A percentile compares a stretch with the other conserved stretches of the same genome.
These are phyloP conservation scores for Campoplex nolae DNA, from an alignment of 2,888 invertebrate genomes.

Conservation along the genomic window DNA sequence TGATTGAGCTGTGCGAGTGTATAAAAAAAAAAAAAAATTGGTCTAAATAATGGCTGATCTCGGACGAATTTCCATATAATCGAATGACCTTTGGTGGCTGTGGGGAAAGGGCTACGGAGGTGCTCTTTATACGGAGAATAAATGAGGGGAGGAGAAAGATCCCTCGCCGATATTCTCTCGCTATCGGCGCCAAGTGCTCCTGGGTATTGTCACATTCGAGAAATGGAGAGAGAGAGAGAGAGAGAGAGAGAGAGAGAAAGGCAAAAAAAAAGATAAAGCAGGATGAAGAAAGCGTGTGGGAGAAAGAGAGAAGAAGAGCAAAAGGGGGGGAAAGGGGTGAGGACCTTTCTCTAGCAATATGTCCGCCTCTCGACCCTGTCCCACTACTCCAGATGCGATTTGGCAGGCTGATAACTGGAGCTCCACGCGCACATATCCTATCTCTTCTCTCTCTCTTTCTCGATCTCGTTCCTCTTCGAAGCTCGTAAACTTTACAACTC, in stretches of 20 bases:
- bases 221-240: background rate
- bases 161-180: slow-evolving; percentile 51
- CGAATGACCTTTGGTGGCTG: slow-evolving; percentile 38
- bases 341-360: slow-evolving; percentile 54
- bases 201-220: slow-evolving; percentile 50
- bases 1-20: background rate
- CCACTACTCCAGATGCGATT: slow-evolving; percentile 71
- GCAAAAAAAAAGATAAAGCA: slow-evolving; percentile 33
- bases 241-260: background rate
- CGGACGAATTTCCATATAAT: slow-evolving; percentile 63
- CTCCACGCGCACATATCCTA: slow-evolving; percentile 34
- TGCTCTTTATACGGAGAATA: slow-evolving; percentile 9
- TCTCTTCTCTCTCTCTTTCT: background rate
- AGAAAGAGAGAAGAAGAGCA: slow-evolving; percentile 38
- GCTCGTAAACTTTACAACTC: slow-evolving; percentile 72
- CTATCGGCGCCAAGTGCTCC: slow-evolving; percentile 8
- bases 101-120: slow-evolving; percentile 22
- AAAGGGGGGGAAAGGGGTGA: slow-evolving; percentile 29
- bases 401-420: slow-evolving; percentile 67
- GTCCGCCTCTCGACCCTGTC: slow-evolving; percentile 65
- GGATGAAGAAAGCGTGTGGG: background rate
- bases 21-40: background rate
- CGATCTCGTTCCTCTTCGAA: slow-evolving; percentile 29
- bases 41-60: slow-evolving; percentile 5
- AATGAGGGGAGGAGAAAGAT: slow-evolving; percentile 9